Conservation (phyloP, 2,888 invertebrate genomes). For the Meandrusa payeni region DNA sequence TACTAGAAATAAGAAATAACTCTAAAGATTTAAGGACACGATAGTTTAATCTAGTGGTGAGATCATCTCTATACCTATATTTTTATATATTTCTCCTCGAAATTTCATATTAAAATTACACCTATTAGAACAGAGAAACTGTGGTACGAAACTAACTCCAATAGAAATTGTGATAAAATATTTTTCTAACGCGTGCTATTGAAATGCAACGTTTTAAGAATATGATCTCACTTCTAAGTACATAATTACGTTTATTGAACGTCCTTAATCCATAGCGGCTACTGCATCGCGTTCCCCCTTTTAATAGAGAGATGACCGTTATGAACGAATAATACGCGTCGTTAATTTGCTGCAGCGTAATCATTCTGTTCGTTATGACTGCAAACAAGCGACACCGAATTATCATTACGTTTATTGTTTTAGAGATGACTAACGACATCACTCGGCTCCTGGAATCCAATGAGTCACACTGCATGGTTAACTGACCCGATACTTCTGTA, state of each 20-base stretch:
- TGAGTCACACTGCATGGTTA: constrained; percentile 16
- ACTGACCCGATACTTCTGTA: background rate
- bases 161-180: too few species aligned
- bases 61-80: too few species aligned
- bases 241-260: background rate
- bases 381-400: constrained; percentile 13
- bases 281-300: background rate
- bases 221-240: constrained; percentile 1
- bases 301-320: constrained; percentile 21
- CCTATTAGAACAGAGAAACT: too few species aligned
- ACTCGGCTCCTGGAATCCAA: constrained; percentile 17
- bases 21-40: too few species aligned
- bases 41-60: too few species aligned
- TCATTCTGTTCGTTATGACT: constrained; percentile 2
- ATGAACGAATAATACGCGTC: constrained; percentile 16
- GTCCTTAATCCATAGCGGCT: background rate
- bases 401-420: constrained; percentile 31
- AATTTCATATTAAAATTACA: too few species aligned
- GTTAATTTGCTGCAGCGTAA: constrained; percentile 18
- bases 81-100: too few species aligned
- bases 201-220: background rate
- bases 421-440: constrained; percentile 39
- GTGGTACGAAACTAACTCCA: too few species aligned
- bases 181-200: too few species aligned
- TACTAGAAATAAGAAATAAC: too few species aligned